Conservation (phyloP, 2,113 vertebrate species). For the Silurus glanis region DNA sequence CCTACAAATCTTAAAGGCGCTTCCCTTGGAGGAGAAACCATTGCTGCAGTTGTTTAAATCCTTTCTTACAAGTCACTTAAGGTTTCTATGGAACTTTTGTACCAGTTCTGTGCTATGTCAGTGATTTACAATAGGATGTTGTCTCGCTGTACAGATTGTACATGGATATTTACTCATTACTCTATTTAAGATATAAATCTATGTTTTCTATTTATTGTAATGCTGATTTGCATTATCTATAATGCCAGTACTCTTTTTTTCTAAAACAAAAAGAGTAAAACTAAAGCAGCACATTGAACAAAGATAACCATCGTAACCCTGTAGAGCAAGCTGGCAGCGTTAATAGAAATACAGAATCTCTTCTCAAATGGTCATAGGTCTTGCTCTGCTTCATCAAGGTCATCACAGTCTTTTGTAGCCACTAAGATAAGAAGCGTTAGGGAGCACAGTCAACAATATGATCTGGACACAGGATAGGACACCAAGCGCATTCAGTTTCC, state of each 20-base stretch:
- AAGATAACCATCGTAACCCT: conserved; percentile 29
- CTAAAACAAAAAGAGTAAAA: conserved; percentile 4
- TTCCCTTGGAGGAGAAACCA: neutral
- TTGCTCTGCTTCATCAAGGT: conserved; percentile 36
- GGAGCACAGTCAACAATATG: conserved; percentile 7
- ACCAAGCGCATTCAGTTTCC: conserved; percentile 8
- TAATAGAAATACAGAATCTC: conserved; percentile 25
- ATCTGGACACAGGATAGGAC: conserved; percentile 20
- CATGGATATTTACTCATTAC: neutral
- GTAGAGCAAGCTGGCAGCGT: neutral
- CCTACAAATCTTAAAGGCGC: neutral
- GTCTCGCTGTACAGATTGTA: neutral
- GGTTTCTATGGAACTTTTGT: neutral
- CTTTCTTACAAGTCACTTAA: neutral
- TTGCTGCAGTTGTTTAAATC: neutral
- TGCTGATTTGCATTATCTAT: neutral
- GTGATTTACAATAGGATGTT: neutral
- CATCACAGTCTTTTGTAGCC: conserved; percentile 41
- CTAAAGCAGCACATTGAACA: neutral
- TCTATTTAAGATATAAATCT: neutral
- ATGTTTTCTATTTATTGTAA: neutral
- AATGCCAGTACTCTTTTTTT: neutral
- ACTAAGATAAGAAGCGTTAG: conserved; percentile 24
- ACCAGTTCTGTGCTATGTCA: neutral
- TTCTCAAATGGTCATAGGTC: conserved; percentile 9